Conservation (phyloP, 2,113 vertebrate genomes). For the Rhinoptilus africanus region DNA sequence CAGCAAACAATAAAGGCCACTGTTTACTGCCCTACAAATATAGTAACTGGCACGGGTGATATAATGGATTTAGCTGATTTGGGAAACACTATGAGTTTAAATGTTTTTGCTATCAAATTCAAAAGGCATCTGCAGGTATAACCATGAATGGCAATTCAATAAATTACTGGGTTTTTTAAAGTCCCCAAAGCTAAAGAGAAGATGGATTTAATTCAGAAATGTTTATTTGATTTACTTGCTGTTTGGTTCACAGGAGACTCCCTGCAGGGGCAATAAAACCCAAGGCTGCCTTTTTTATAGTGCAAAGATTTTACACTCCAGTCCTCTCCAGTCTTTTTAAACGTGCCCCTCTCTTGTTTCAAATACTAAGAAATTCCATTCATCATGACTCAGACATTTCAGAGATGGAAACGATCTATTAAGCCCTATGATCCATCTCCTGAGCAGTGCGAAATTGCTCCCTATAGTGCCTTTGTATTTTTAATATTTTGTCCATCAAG, state of each 20-base stretch:
- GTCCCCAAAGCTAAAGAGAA: slow-evolving; percentile 22
- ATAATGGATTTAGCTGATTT: slow-evolving; percentile 37
- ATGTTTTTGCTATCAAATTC: slow-evolving; percentile 40
- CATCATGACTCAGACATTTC: slow-evolving; percentile 44
- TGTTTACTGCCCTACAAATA: slow-evolving; percentile 50
- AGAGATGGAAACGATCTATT: slow-evolving; percentile 40
- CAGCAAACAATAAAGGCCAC: slow-evolving; percentile 45
- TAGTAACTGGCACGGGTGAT: slow-evolving; percentile 39
- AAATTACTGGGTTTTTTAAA: neutral
- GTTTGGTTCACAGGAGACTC: slow-evolving; percentile 42
- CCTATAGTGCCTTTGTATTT: neutral
- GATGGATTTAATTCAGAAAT: slow-evolving; percentile 61
- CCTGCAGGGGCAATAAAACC: slow-evolving; percentile 47
- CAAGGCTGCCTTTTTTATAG: slow-evolving; percentile 52
- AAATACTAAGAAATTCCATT: slow-evolving; percentile 62
- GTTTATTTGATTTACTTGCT: slow-evolving; percentile 59
- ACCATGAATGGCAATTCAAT: neutral
- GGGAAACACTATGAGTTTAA: slow-evolving; percentile 24
- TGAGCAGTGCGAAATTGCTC: neutral
- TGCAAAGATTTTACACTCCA: slow-evolving; percentile 43
- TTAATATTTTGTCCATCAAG: neutral
- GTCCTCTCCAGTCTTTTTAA: slow-evolving; percentile 26
- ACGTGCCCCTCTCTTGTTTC: slow-evolving; percentile 10
- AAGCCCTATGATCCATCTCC: neutral
- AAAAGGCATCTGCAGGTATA: slow-evolving; percentile 46